Base-by-base conservation (phyloP, 1,140 invertebrate species). In the Heliconius himera region DNA sequence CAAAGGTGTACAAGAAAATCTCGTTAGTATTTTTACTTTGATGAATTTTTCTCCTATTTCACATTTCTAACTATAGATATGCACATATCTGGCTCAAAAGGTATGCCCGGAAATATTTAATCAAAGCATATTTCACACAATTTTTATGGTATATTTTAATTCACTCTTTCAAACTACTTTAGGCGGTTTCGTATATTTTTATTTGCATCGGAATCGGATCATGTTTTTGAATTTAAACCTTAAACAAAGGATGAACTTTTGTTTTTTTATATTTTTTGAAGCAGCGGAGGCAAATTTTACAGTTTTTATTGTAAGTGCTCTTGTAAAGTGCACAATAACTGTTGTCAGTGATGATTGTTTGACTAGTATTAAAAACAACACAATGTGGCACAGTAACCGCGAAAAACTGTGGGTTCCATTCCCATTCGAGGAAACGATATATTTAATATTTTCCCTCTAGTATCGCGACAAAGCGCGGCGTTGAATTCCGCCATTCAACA, bases 121-220 rank as follows among this genome's bases (percentile, higher is more conserved):
- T 78, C 82, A 81, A 83, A 81, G 82, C 76, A 81, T 79, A 77
- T 81, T 83, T 76, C 73, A 71, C 46, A 51, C n/a, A 77, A 51
- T 70, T 22, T 72, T 77, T 81, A 74, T 36, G 33, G 33, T 36
- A 77, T 56, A 77, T 77, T 74, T 76, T 77, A 70, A 70, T 76
- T 77, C 46, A 77, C 76, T 77, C 66, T 71, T 77, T 54, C 76
- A 77, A 77, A 77, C 76, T 77, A 77, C 46, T 77, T 77, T 77
- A 77, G 54, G 70, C 76, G 76, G 29, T 77, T 77, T 72, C 76
- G 76, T 77, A 20, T 8, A 49, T 77, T 77, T 49, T 70, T 77
- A 77, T 77, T 77, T 77, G 70, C 76, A 77, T 77, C 76, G 70
- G 70, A 38, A 77, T 77, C 70, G 76, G 70, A 77, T 77, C 46